Evolutionary conservation across 1,140 invertebrate genomes (phyloP), one percentile per base, ranked within the genome.

Genomic region (Microplitis demolitor): DNA sequence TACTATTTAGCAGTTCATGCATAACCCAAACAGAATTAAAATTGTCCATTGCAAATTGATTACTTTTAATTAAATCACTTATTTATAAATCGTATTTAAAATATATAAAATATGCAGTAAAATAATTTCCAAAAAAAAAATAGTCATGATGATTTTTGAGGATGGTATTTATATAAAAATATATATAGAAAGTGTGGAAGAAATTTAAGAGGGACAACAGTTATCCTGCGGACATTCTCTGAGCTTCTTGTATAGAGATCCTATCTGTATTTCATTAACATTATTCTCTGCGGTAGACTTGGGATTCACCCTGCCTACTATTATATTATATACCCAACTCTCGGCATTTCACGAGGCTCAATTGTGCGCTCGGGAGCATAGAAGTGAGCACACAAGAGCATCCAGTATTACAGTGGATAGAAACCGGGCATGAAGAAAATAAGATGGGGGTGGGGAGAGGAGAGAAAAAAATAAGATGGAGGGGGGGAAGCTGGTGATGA

Each of bases 221-320:
- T 71, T 75, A 71, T 69, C 14, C 68, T 64, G 11, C 70, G 64
- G 24, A 33, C 61, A 45, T 58, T 60, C 37, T 66, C 37, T 35
- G 24, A 50, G 74, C 69, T 76, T 81, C 82, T 81, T 85, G 82
- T 83, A 82, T 82, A 80, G 79, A 87, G 85, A 87, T 86, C 69
- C 76, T 86, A 86, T 86, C 85, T 86, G 84, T 86, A 87, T 87
- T 86, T 86, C 85, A 87, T 87, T 86, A 87, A 86, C 85, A 87
- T 87, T 87, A 87, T 87, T 86, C 85, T 87, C 82, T 74, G 79
- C 75, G 81, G 80, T 80, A 82, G 82, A 83, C 80, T 82, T 76
- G 69, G 68, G 62, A 72, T 58, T 69, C 73, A 73, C 71, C 73
- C 71, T 54, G 66, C 73, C 39, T 45, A 9, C 39, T 45, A 11